Evolutionary conservation across 2,113 vertebrate genomes (phyloP), one percentile per base, ranked within the genome.

Genomic region (Nibea coibor): DNA sequence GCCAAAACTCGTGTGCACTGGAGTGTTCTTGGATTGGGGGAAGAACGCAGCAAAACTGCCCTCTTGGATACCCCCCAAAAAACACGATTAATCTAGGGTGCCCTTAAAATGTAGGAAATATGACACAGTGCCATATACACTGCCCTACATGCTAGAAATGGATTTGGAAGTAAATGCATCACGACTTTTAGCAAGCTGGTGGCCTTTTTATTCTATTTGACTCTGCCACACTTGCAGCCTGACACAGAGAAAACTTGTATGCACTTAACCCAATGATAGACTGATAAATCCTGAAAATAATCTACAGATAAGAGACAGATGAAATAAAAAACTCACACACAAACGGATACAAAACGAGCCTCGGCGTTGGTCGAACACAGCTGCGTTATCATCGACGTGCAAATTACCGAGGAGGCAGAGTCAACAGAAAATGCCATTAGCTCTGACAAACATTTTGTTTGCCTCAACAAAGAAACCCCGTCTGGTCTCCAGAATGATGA

Each of bases 371-470:
- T 26, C 2, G 58, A 80, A 57, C 75, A 48, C 81, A 87, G 84
- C 84, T 72, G 65, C 64, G 24, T 54, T 22, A 19, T 69, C 83
- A 61, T 74, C 78, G 74, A 62, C 7, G 68, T 81, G 80, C 48
- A 51, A 76, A 82, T 63, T 24, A 86, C 39, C 20, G 56, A 57
- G 56, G 58, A 61, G 58, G 42, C 72, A 54, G 67, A 84, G 81
- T 80, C 83, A 82, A 89, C 4, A 84, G 54, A 31, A 64, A 51
- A 85, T 9, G 72, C 65, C 67, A 88, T 89, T 81, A 89, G 54
- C 72, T 63, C 76, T 62, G 73, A 72, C 86, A 89, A 89, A 88
- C 76, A 83, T 65, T 56, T 45, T 1, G 67, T 78, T 78, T 63
- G 67, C 58, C 73, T 77, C 24, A 65, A 75, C 85, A 86, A 72